Percentiles rank a stretch among this genome's conserved stretches.
Conservation (phyloP, 2,797 vertebrate species). For the Leptodactylus fallax region DNA sequence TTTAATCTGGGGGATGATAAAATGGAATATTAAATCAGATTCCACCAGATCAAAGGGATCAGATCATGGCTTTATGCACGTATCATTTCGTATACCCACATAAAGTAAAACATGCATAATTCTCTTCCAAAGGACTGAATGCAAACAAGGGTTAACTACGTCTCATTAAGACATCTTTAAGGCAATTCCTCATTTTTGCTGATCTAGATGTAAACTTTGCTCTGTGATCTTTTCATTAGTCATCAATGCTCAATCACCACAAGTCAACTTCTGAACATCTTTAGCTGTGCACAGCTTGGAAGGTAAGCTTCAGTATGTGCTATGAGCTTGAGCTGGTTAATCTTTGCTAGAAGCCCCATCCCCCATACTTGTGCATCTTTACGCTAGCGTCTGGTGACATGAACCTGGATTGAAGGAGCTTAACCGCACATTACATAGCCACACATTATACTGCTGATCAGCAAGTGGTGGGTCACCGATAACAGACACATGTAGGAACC, state of each 20-base stretch:
- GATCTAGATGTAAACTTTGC: constrained; percentile 55
- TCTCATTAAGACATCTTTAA: constrained; percentile 10
- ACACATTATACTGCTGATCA: constrained; percentile 25
- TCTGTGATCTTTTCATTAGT: constrained; percentile 58
- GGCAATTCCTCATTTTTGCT: constrained; percentile 28
- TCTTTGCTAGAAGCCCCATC: constrained; percentile 44
- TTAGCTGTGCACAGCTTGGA: constrained; percentile 32
- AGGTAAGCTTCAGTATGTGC: constrained; percentile 24
- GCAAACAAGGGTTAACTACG: constrained; percentile 18
- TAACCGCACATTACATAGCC: constrained; percentile 35
- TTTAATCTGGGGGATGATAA: constrained; percentile 6
- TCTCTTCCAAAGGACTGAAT: neutral
- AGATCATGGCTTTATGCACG: neutral
- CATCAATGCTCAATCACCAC: constrained; percentile 50
- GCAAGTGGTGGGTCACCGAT: constrained; percentile 8
- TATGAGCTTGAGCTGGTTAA: constrained; percentile 50
- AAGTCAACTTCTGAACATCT: constrained; percentile 1
- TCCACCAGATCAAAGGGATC: constrained; percentile 5
- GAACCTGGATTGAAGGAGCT: constrained; percentile 54
- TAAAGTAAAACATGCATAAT: neutral
- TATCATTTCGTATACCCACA: neutral
- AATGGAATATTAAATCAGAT: constrained; percentile 7
- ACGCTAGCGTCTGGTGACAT: constrained; percentile 47
- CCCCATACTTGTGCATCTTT: constrained; percentile 45
- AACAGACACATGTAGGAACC: neutral